These are phyloP conservation scores for Melipona bicolor DNA, from an alignment of 2,888 invertebrate species.

Conservation along the genomic window DNA sequence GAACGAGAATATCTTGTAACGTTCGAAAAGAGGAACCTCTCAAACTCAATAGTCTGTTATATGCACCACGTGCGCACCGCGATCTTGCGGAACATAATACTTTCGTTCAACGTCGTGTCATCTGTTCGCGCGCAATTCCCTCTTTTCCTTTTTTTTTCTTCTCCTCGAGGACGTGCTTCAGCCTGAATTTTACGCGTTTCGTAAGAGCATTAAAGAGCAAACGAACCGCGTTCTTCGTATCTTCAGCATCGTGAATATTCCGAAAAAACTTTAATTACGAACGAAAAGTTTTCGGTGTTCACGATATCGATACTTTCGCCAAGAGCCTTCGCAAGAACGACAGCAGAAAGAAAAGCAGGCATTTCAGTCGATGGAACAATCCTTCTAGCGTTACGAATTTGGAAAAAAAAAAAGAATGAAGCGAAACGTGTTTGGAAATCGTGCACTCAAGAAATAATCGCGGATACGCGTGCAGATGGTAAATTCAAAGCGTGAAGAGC, in stretches of 20 bases:
- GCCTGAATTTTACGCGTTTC: background rate
- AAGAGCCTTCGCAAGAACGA: background rate
- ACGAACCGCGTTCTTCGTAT: background rate
- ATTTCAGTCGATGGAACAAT: background rate
- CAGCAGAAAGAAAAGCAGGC: too few relatives aligned
- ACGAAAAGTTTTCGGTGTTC: background rate
- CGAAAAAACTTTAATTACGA: background rate
- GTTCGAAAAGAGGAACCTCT: background rate
- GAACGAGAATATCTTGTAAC: background rate
- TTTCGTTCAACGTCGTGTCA: background rate
- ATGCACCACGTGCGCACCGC: background rate
- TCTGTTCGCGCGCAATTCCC: background rate
- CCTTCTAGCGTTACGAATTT: background rate
- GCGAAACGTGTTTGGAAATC: background rate
- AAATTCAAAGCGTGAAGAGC: background rate
- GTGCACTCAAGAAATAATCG: background rate
- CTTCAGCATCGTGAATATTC: background rate
- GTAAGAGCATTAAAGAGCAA: background rate
- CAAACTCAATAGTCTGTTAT: background rate
- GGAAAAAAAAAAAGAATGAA: background rate
- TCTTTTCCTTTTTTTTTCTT: too few relatives aligned
- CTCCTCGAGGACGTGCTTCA: background rate
- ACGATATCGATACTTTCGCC: background rate
- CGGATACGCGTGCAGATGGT: background rate
- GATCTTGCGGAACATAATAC: background rate